Evolutionary conservation across 2,888 invertebrate genomes (phyloP).

Genomic region (Enchytraeus crypticus): DNA sequence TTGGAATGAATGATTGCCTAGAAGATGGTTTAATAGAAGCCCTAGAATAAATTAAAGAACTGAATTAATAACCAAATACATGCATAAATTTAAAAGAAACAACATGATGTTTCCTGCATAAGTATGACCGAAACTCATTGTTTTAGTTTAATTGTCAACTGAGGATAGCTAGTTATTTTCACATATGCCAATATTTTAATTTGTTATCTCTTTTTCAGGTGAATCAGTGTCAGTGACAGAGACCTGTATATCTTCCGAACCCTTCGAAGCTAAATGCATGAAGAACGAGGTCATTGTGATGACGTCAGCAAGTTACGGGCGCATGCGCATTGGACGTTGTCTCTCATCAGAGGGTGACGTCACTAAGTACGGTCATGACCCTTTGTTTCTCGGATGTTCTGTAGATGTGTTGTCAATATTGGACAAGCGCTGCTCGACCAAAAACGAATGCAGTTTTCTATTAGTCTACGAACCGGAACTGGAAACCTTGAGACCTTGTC

Average conservation of each 20-base stretch:
- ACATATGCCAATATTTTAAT: no score
- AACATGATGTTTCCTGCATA: no score
- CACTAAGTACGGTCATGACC: not conserved
- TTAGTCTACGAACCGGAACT: not conserved
- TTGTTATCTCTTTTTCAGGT: no score
- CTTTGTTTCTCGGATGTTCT: conserved; percentile 2
- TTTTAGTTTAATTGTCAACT: no score
- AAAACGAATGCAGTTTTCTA: not conserved
- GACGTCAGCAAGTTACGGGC: not conserved
- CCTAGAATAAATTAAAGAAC: no score
- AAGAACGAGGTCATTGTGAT: conserved; percentile 3
- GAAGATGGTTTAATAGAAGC: no score
- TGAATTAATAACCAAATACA: no score
- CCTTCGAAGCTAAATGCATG: not conserved
- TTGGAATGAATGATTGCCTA: no score
- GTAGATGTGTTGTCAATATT: not conserved
- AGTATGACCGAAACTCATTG: no score
- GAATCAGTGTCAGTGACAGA: conserved; percentile 2
- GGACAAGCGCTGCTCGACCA: not conserved
- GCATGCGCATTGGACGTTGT: conserved; percentile 3
- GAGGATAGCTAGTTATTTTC: no score
- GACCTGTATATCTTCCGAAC: not conserved
- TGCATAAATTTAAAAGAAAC: no score
- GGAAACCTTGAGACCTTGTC: not conserved
- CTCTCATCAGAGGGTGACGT: not conserved